Base-by-base conservation (phyloP, 1,140 invertebrate species). In the Rhagoletis pomonella region DNA sequence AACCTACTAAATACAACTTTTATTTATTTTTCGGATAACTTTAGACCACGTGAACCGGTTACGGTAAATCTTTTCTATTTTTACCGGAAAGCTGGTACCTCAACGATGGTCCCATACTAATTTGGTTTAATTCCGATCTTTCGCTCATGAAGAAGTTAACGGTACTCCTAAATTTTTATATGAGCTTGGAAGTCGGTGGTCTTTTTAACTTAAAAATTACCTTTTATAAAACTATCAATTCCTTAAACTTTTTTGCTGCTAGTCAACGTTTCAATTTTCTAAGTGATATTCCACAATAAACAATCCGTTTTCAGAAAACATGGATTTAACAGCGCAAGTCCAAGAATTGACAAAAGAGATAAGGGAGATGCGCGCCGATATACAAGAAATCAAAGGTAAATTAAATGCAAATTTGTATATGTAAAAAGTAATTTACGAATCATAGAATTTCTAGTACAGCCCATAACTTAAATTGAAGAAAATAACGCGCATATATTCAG, bases 261-360 rank as follows among this genome's bases (percentile, higher is more conserved):
- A 55, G 47, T 55, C 50, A 50, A 7, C 73, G 73, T 44, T 73
- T 73, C 5, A 73, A 73, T 47, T 17, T 73, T 73, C 39, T 42
- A 69, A 81, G 73, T 81, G 73, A 81, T 67, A 67, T 81, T 55
- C 73, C 73, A 81, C 44, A 81, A 81, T 81, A 81, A 81, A 81
- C 50, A 81, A 39, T 81, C 73, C 73, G 73, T 55, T 81, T 81
- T 81, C 73, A 81, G 73, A 81, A 81, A 81, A 55, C 73, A 81
- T 81, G 73, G 73, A 81, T 81, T 19, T 81, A 50, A 81, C 73
- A 81, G 14, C 73, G n/a, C 73, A 81, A 81, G 19, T 81, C 47
- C 47, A 81, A 55, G 47, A 81, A 55, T 81, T 81, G 50, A 14
- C 73, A 3, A 55, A 81, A 55, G 73, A 81, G 44, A 81, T 81